phyloP scores from a whole-genome alignment of 1,140 invertebrate genomes.

The Frieseomelitta varia region DNA sequence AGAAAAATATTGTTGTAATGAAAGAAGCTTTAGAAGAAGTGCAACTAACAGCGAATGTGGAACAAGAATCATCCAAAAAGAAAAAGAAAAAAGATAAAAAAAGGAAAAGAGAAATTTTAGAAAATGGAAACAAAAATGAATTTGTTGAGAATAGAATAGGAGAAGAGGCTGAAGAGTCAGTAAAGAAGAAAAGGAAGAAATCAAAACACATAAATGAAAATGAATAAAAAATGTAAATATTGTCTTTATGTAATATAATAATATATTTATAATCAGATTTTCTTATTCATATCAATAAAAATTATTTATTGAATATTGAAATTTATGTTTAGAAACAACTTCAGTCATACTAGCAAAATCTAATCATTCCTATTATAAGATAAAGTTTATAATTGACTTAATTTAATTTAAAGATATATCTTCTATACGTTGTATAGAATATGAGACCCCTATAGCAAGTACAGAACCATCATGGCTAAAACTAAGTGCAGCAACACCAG shows the following conservation, averaged over 20 bases:
- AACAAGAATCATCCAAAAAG: conserved; percentile 74
- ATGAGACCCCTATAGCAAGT: conserved; percentile 97
- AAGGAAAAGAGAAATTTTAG: conserved; percentile 71
- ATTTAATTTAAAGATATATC: conserved; percentile 15
- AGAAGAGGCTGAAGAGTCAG: conserved; percentile 68
- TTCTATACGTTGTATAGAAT: conserved; percentile 76
- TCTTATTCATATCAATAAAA: not conserved
- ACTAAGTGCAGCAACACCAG: conserved; percentile 94
- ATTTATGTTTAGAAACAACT: no score
- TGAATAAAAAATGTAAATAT: conserved; percentile 19
- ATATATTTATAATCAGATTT: not conserved
- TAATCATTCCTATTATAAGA: not conserved
- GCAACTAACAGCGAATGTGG: conserved; percentile 68
- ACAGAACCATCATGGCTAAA: conserved; percentile 97
- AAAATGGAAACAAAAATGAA: conserved; percentile 72
- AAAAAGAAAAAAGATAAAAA: conserved; percentile 84
- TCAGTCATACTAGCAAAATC: not conserved
- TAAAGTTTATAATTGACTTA: not conserved
- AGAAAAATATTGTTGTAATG: conserved; percentile 99
- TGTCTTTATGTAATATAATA: not conserved
- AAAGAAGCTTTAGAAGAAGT: conserved; percentile 92
- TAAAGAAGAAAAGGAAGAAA: conserved; percentile 81
- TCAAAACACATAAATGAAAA: conserved; percentile 63
- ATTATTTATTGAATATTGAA: no score
- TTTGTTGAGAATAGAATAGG: conserved; percentile 54